Conservation (phyloP, 1,140 invertebrate genomes). For the Callitettix versicolor region DNA sequence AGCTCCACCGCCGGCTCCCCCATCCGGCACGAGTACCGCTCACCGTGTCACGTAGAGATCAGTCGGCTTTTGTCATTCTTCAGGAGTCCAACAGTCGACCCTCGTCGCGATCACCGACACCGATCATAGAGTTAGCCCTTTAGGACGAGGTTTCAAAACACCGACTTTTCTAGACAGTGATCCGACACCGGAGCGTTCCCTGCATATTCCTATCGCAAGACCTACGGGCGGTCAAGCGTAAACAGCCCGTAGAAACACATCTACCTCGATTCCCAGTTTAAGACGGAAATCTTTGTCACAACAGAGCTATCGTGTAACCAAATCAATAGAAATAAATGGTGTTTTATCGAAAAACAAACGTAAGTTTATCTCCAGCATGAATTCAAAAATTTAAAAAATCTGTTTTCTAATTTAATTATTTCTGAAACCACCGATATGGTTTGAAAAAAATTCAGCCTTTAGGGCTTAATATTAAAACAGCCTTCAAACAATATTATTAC, state of each 20-base stretch:
- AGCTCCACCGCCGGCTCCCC: slow-evolving; percentile 14
- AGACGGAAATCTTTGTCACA: slow-evolving; percentile 5
- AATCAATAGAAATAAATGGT: slow-evolving; percentile 1
- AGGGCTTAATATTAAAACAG: too few relatives aligned
- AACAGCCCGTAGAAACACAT: slow-evolving; percentile 3
- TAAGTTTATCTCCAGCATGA: too few relatives aligned
- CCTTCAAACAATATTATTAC: too few relatives aligned
- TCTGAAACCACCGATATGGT: too few relatives aligned
- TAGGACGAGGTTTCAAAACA: slow-evolving; percentile 45
- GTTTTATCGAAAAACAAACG: background rate
- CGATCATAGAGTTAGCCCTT: slow-evolving; percentile 39
- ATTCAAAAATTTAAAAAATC: too few relatives aligned
- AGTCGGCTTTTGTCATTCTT: slow-evolving; percentile 47
- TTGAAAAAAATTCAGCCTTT: too few relatives aligned
- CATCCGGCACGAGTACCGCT: slow-evolving; percentile 16
- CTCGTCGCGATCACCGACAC: too few relatives aligned
- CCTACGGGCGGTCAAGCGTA: background rate
- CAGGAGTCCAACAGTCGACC: slow-evolving; percentile 31
- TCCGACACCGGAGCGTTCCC: slow-evolving; percentile 4
- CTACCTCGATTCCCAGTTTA: slow-evolving; percentile 3
- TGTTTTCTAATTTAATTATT: too few relatives aligned
- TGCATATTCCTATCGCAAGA: slow-evolving; percentile 6
- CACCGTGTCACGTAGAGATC: slow-evolving; percentile 13
- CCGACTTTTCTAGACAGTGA: slow-evolving; percentile 27
- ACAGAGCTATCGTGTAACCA: background rate